These are phyloP conservation scores for Spilarctia lutea DNA, from an alignment of 2,888 invertebrate species.

Conservation along the genomic window DNA sequence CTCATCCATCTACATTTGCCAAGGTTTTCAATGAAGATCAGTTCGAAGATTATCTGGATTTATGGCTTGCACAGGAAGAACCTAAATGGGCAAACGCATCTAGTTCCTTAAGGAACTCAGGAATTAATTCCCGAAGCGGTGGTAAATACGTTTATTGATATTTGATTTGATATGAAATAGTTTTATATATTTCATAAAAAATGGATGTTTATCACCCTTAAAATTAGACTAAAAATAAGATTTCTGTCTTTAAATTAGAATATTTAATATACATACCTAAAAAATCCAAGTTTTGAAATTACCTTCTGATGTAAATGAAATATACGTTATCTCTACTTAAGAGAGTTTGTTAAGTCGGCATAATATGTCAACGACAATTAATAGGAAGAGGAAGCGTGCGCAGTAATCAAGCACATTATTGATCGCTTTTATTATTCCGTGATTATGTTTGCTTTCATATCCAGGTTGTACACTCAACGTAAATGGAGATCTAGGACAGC, in stretches of 20 bases:
- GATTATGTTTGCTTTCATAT: neutral
- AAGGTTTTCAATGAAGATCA: constrained; percentile 75
- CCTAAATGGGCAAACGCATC: constrained; percentile 59
- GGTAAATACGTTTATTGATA: constrained; percentile 54
- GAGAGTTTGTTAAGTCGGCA: too few species aligned
- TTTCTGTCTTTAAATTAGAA: neutral
- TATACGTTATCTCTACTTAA: neutral
- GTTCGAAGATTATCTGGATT: constrained; percentile 80
- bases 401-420: neutral
- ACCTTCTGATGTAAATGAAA: neutral
- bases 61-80: constrained; percentile 72
- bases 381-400: neutral
- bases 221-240: neutral
- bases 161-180: neutral
- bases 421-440: neutral
- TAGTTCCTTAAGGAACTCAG: constrained; percentile 16
- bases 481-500: constrained; percentile 83
- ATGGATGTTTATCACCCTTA: neutral
- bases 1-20: constrained; percentile 73
- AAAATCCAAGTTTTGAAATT: too few species aligned
- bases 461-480: constrained; percentile 80
- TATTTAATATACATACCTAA: neutral
- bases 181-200: neutral
- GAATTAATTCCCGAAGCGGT: constrained; percentile 46
- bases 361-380: neutral